Percentiles rank a stretch among this genome's conserved stretches.
Conservation (phyloP, 2,888 invertebrate species). For the Caenorhabditis imperialis region DNA sequence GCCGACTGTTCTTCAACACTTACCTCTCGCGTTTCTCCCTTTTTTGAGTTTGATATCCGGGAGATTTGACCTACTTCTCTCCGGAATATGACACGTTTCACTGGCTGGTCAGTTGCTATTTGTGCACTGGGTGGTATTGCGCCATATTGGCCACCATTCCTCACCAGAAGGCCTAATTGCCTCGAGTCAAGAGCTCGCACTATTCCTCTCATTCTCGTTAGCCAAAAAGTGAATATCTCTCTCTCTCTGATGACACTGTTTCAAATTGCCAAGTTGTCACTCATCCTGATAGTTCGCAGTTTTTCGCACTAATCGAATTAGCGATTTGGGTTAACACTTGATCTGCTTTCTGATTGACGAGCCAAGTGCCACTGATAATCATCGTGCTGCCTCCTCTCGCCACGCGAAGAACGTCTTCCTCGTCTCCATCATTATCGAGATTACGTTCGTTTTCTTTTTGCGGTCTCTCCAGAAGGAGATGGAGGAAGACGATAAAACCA, state of each 20-base stretch:
- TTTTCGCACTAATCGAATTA: constrained; percentile 45
- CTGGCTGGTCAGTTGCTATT: neutral
- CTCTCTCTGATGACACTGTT: too few relatives aligned
- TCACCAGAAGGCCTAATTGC: constrained; percentile 3
- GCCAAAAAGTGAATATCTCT: neutral
- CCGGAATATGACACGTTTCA: too few relatives aligned
- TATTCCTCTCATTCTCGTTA: neutral
- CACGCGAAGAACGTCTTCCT: constrained; percentile 36
- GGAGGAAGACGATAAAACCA: constrained; percentile 29
- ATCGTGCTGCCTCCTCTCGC: constrained; percentile 13
- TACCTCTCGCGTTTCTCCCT: neutral
- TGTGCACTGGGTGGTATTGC: constrained; percentile 6
- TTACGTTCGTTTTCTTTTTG: constrained; percentile 18
- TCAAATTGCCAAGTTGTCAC: constrained; percentile 20
- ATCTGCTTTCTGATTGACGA: constrained; percentile 11
- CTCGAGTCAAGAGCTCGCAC: neutral
- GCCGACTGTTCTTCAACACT: neutral
- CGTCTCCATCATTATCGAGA: constrained; percentile 23
- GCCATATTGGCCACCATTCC: constrained; percentile 36
- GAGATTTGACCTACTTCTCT: neutral
- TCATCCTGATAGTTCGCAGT: constrained; percentile 15
- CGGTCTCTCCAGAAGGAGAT: constrained; percentile 13
- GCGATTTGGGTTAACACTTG: constrained; percentile 27
- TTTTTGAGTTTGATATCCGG: neutral
- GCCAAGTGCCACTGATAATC: constrained; percentile 27